phyloP scores from a whole-genome alignment of 1,140 invertebrate genomes.

The Drosophila lacteicornis region DNA sequence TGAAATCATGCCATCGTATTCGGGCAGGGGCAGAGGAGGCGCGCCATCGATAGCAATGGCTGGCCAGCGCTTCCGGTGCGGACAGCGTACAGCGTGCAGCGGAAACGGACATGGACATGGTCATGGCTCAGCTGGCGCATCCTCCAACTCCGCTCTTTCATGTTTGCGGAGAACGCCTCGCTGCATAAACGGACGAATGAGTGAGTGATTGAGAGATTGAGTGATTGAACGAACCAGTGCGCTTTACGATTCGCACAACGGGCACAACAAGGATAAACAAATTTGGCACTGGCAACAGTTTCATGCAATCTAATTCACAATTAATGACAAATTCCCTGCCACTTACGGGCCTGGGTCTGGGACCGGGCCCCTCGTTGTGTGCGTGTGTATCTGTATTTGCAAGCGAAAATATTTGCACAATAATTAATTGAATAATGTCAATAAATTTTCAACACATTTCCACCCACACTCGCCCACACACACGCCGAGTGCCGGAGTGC shows the following conservation, averaged over 20 bases:
- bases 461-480: conserved; percentile 49
- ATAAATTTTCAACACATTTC: conserved; percentile 84
- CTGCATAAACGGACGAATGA: conserved; percentile 71
- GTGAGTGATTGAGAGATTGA: conserved; percentile 36
- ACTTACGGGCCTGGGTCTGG: conserved; percentile 61
- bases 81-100: conserved; percentile 28
- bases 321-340: conserved; percentile 81
- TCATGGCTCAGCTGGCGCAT: conserved; percentile 53
- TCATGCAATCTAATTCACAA: conserved; percentile 83
- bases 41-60: conserved; percentile 28
- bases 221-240: conserved; percentile 20
- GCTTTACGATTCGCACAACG: conserved; percentile 13
- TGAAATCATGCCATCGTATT: conserved; percentile 33
- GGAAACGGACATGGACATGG: conserved; percentile 72
- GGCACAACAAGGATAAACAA: conserved; percentile 56
- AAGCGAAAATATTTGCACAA: conserved; percentile 83
- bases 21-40: too few relatives aligned
- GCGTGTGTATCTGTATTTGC: conserved; percentile 48
- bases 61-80: conserved; percentile 53
- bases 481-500: conserved; percentile 7
- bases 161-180: conserved; percentile 69
- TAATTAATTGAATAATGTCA: conserved; percentile 85
- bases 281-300: conserved; percentile 63
- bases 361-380: conserved; percentile 1
- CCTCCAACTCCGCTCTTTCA: conserved; percentile 1